Conservation (phyloP, 2,113 vertebrate genomes). For the Silurus glanis region DNA sequence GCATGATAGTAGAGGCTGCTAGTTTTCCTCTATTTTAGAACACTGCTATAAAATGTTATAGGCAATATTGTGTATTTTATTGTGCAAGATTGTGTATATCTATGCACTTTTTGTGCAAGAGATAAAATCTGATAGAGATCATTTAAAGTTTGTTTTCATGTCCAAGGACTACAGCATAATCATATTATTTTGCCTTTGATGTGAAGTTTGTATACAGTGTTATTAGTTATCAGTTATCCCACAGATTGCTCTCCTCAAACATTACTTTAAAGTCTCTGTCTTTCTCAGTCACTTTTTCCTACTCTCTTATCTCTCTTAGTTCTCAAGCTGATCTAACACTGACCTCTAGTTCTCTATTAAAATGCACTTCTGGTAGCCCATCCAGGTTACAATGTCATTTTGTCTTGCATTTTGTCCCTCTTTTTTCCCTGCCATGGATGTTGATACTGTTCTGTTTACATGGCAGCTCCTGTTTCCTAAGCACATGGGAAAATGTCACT, state of each 20-base stretch:
- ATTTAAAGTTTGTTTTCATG: background rate
- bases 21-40: slow-evolving; percentile 50
- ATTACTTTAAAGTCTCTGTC: slow-evolving; percentile 69
- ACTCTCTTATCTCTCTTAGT: slow-evolving; percentile 58
- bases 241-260: slow-evolving; percentile 55
- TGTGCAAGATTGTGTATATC: background rate
- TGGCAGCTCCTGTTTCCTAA: slow-evolving; percentile 57
- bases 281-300: slow-evolving; percentile 67
- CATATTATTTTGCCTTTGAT: slow-evolving; percentile 8
- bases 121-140: background rate
- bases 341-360: slow-evolving; percentile 63
- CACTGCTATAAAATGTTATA: background rate
- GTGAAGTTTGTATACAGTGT: background rate
- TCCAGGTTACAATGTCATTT: slow-evolving; percentile 63
- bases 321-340: slow-evolving; percentile 61
- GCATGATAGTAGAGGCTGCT: slow-evolving; percentile 10
- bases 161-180: slow-evolving; percentile 1
- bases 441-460: slow-evolving; percentile 66
- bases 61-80: background rate
- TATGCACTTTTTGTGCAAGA: background rate
- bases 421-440: slow-evolving; percentile 61
- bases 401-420: slow-evolving; percentile 62
- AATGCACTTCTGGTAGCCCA: slow-evolving; percentile 63
- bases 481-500: slow-evolving; percentile 69
- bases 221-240: background rate